phyloP scores from a whole-genome alignment of 2,888 invertebrate genomes.

The Eutolmus rufibarbis region DNA sequence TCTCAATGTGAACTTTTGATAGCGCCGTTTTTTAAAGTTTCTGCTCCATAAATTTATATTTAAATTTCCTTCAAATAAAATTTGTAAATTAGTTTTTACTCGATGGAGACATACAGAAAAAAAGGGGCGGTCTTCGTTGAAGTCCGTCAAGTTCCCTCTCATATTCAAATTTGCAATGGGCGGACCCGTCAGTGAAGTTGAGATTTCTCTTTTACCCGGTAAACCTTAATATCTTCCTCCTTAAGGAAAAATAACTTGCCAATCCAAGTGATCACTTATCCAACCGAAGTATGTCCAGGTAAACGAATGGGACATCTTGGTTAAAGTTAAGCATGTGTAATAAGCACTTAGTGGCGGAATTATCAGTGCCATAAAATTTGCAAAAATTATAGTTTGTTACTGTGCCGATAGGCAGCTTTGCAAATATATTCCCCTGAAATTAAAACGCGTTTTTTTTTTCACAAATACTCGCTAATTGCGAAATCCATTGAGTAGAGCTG shows the following conservation, averaged over 20 bases:
- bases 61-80: neutral
- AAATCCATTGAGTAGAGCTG: constrained; percentile 16
- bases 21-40: too few species aligned
- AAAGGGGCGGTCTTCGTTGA: neutral
- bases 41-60: too few species aligned
- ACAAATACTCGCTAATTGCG: constrained; percentile 26
- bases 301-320: neutral
- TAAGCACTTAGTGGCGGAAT: neutral
- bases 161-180: neutral
- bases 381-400: neutral
- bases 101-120: neutral
- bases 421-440: constrained; percentile 14
- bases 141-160: neutral
- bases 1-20: too few species aligned
- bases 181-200: neutral
- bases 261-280: constrained; percentile 1
- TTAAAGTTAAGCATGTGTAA: neutral
- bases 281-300: neutral
- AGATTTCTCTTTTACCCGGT: neutral
- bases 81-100: neutral
- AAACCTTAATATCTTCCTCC: neutral
- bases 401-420: neutral
- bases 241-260: neutral
- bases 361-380: constrained; percentile 30
- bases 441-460: neutral